Evolutionary conservation across 1,140 invertebrate genomes (phyloP), one percentile per base, ranked within the genome.

Genomic region (Anthonomus grandis): DNA sequence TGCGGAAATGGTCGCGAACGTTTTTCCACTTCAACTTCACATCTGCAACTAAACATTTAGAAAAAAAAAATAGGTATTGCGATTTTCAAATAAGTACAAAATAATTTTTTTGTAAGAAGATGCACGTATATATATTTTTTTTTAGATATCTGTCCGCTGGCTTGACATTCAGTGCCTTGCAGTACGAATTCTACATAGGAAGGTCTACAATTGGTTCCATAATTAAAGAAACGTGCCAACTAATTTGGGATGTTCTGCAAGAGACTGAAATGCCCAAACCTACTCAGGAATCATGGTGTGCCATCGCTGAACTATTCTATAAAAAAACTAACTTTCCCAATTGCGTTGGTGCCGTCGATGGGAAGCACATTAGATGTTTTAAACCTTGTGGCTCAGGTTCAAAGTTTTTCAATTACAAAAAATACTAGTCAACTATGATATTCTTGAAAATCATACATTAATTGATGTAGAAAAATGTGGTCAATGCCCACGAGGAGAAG

Each of bases 361-460:
- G n/a, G n/a, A n/a, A n/a, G n/a, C n/a, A n/a, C n/a, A n/a, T n/a
- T n/a, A n/a, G n/a, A n/a, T n/a, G 6, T 31, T 8, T 6, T 8
- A 31, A 31, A 31, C 6, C 6, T n/a, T n/a, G n/a, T n/a, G n/a
- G n/a, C n/a, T n/a, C n/a, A 39, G 15, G 1, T 44, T 44, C 8
- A 8, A 39, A 39, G 9, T 44, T 44, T 22, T 44, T 5, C 23
- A 15, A 44, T 44, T 44, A n/a, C n/a, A n/a, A 31, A n/a, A 31
- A 31, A 31, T 31, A 31, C 27, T 31, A 8, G 50, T 62, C 59
- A 68, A 54, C 47, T 70, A 56, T 64, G 64, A 73, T 37, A 60
- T 70, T 55, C 66, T 62, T 15, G 10, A 53, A 24, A 53, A 19
- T 42, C 50, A 41, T 27, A 12, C 38, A 17, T 53, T 53, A 17